Evolutionary conservation across 2,113 vertebrate genomes (phyloP).

Genomic region (Agapornis roseicollis): DNA sequence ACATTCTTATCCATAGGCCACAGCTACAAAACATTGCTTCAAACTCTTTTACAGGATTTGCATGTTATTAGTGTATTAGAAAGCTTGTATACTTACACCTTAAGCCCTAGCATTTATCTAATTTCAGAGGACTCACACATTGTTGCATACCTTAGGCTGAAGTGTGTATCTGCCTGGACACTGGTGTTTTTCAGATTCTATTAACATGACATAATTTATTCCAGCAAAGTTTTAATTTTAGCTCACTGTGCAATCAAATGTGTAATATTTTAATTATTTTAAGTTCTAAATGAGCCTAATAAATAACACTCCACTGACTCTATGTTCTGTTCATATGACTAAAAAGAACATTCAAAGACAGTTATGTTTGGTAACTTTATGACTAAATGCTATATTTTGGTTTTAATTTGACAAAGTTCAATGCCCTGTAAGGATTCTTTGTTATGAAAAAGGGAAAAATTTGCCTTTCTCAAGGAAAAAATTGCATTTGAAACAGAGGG

Average conservation of each 20-base stretch:
- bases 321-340: not conserved
- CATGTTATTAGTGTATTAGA: not conserved
- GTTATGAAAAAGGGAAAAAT: not conserved
- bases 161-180: not conserved
- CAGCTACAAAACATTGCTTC: not conserved
- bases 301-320: not conserved
- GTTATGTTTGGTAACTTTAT: not conserved
- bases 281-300: not conserved
- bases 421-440: not conserved
- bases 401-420: not conserved
- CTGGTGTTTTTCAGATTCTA: slow-evolving; percentile 36
- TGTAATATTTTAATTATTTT: slow-evolving; percentile 25
- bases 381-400: not conserved
- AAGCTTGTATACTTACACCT: not conserved
- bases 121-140: not conserved
- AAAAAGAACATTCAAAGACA: not conserved
- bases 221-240: slow-evolving; percentile 55
- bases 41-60: not conserved
- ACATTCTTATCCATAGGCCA: not conserved
- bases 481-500: not conserved
- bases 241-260: not conserved
- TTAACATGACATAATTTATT: slow-evolving; percentile 31
- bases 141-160: not conserved
- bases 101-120: not conserved
- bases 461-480: not conserved